Conservation (phyloP, 2,888 invertebrate genomes). For the Gryllus longicercus region DNA sequence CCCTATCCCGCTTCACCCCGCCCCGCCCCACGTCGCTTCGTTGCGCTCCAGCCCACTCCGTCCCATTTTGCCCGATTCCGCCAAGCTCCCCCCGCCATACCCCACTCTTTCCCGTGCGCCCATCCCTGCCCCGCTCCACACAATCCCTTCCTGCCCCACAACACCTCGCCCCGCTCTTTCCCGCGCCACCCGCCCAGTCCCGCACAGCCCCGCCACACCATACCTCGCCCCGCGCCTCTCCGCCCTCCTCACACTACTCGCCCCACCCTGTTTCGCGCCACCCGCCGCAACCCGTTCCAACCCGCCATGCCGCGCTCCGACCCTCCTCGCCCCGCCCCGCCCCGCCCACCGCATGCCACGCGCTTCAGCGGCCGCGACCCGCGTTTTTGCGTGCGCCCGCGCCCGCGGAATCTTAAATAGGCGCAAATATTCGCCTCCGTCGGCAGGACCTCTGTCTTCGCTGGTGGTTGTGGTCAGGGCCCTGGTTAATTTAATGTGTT, state of each 20-base stretch:
- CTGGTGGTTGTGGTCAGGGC: not conserved
- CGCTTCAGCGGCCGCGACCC: not conserved
- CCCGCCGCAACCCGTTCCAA: not conserved
- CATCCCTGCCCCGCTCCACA: not conserved
- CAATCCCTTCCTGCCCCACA: not conserved
- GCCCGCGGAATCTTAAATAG: constrained; percentile 11
- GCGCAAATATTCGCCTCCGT: not conserved
- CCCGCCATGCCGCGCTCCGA: not conserved
- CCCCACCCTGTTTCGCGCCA: not conserved
- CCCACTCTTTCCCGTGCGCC: not conserved
- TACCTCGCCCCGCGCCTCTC: not conserved
- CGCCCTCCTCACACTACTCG: not conserved
- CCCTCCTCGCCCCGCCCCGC: not conserved
- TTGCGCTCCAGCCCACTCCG: not conserved
- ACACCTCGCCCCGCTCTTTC: not conserved
- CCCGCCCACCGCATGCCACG: not conserved
- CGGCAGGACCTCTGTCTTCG: not conserved
- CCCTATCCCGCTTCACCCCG: not conserved
- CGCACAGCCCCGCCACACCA: not conserved
- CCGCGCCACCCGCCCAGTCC: not conserved
- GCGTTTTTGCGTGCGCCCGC: not conserved
- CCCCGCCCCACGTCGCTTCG: not conserved
- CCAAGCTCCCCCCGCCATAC: not conserved
- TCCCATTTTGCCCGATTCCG: not conserved
- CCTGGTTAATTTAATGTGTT: not conserved